phyloP scores from a whole-genome alignment of 2,888 invertebrate species.

The Furcula furcula region DNA sequence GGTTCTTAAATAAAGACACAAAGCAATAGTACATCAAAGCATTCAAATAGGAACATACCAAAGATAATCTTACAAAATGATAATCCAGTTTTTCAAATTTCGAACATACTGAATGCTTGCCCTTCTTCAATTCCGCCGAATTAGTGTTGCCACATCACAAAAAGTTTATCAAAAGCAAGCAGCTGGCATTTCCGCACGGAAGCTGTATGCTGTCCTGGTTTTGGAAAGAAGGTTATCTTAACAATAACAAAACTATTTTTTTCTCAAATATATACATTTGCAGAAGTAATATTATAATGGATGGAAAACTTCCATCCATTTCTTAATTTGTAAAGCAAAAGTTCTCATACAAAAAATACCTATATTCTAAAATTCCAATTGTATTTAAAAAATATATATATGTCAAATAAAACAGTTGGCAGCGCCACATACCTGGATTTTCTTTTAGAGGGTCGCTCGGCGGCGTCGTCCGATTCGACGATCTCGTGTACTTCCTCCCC shows the following conservation, averaged over 20 bases:
- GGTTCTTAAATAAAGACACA: neutral
- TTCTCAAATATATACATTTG: neutral
- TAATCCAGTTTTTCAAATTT: neutral
- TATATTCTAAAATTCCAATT: constrained; percentile 21
- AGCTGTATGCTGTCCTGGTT: constrained; percentile 47
- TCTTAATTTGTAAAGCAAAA: neutral
- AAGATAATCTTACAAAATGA: neutral
- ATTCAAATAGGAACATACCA: neutral
- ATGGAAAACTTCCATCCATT: too few species aligned
- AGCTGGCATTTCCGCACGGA: constrained; percentile 29
- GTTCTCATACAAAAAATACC: constrained; percentile 4
- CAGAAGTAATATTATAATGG: neutral
- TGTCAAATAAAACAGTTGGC: constrained; percentile 5
- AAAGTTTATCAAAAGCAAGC: constrained; percentile 20
- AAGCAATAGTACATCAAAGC: neutral
- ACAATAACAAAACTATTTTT: constrained; percentile 15
- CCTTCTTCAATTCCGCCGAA: neutral
- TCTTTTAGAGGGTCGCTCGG: constrained; percentile 51
- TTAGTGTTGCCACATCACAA: constrained; percentile 15
- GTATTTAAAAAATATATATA: constrained; percentile 5
- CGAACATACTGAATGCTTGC: neutral
- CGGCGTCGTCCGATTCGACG: constrained; percentile 44
- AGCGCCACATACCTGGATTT: constrained; percentile 64
- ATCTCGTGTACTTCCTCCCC: constrained; percentile 79
- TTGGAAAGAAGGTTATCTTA: constrained; percentile 31